A percentile compares a stretch with the other conserved stretches of the same genome.
phyloP scores from a whole-genome alignment of 2,888 invertebrate species.

The Meteorus colon region DNA sequence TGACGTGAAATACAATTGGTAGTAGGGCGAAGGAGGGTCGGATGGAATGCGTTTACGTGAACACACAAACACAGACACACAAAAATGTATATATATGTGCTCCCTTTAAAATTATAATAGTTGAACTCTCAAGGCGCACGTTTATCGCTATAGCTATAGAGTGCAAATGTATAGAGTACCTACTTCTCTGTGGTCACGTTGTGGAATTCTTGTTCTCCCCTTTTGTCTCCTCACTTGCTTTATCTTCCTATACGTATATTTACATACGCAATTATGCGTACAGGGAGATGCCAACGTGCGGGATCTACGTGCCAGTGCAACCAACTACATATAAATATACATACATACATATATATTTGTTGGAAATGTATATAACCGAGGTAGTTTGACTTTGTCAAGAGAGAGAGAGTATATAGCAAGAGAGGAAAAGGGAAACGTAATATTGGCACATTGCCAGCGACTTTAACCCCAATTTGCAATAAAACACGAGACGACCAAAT shows the following conservation, averaged over 20 bases:
- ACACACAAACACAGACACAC: neutral
- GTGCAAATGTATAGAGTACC: neutral
- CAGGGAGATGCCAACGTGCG: conserved; percentile 25
- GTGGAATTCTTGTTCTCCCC: neutral
- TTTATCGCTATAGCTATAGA: neutral
- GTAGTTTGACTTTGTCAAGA: conserved; percentile 16
- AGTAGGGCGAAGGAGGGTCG: neutral
- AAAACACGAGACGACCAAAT: conserved; percentile 54
- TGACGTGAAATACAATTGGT: conserved; percentile 9
- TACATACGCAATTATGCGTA: conserved; percentile 36
- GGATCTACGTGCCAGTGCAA: conserved; percentile 19
- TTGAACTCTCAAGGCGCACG: neutral
- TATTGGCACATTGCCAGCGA: conserved; percentile 66
- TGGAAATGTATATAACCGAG: conserved; percentile 8
- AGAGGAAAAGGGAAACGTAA: conserved; percentile 39
- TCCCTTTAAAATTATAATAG: conserved; percentile 27
- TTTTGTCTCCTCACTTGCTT: neutral
- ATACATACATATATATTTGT: neutral
- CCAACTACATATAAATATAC: neutral
- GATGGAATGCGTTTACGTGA: conserved; percentile 4
- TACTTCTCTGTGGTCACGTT: conserved; percentile 13
- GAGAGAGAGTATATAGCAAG: conserved; percentile 14
- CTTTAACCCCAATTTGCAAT: conserved; percentile 71
- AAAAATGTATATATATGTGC: neutral
- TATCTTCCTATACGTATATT: conserved; percentile 19